These are phyloP conservation scores for Caenorhabditis auriculariae DNA, from an alignment of 2,888 invertebrate genomes.

Conservation along the genomic window DNA sequence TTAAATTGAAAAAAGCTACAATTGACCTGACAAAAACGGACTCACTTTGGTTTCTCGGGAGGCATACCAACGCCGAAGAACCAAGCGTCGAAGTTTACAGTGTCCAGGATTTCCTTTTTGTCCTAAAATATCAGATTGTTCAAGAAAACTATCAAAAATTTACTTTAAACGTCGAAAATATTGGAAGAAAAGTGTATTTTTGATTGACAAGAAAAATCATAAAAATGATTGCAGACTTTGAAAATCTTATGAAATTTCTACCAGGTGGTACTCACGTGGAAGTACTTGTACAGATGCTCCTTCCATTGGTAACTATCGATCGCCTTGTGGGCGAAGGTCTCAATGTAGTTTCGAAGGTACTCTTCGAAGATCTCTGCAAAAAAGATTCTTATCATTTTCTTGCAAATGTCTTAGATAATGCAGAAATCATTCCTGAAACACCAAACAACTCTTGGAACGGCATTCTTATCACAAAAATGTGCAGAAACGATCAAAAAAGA, in stretches of 20 bases:
- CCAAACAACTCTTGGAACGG: neutral
- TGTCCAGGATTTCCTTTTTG: constrained; percentile 67
- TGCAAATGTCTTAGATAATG: neutral
- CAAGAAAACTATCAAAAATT: constrained; percentile 60
- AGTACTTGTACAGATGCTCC: constrained; percentile 76
- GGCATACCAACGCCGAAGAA: constrained; percentile 84
- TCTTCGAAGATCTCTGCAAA: constrained; percentile 74
- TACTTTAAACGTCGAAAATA: neutral
- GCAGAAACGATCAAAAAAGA: too few relatives aligned
- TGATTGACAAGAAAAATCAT: neutral
- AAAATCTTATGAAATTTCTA: too few relatives aligned
- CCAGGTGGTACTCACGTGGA: constrained; percentile 16
- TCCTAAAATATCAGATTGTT: constrained; percentile 64
- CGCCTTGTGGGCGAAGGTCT: constrained; percentile 79
- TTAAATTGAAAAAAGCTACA: neutral
- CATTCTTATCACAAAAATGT: neutral
- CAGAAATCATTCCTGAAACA: neutral
- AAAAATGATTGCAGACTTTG: too few relatives aligned
- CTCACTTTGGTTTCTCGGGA: constrained; percentile 77
- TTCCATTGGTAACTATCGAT: constrained; percentile 82
- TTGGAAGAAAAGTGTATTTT: neutral
- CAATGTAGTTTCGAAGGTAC: constrained; percentile 80
- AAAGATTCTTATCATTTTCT: constrained; percentile 25
- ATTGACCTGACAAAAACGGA: neutral
- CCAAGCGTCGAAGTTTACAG: constrained; percentile 84